Percentiles rank a stretch among this genome's conserved stretches.
These are phyloP conservation scores for Aphelocoma californica DNA, from an alignment of 2,797 vertebrate genomes.

Conservation along the genomic window DNA sequence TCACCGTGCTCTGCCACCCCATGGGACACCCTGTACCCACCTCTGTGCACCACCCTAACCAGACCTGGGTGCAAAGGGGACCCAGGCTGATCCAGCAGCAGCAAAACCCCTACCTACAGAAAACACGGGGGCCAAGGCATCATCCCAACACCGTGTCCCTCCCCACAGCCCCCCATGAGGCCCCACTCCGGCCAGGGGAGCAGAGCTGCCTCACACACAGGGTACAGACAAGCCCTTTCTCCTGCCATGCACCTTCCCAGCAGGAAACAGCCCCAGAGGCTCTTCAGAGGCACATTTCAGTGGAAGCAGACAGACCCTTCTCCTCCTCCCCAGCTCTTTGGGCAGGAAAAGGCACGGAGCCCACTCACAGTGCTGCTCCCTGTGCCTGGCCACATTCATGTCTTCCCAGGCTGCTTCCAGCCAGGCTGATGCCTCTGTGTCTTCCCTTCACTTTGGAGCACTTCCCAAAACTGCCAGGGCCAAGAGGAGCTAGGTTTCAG, in stretches of 20 bases:
- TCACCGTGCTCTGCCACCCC: neutral
- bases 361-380: neutral
- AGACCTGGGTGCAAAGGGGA: neutral
- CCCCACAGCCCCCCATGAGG: neutral
- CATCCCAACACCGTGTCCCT: rapidly evolving
- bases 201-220: rapidly evolving
- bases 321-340: neutral
- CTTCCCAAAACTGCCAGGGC: neutral
- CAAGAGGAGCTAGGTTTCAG: rapidly evolving
- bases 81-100: neutral
- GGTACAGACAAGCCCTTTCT: neutral
- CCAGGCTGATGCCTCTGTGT: neutral
- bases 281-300: neutral
- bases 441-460: neutral
- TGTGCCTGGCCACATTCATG: rapidly evolving
- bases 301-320: neutral
- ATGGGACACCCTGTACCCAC: rapidly evolving
- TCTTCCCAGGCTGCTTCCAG: neutral
- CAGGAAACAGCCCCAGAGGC: neutral
- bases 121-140: neutral
- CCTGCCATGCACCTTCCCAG: neutral
- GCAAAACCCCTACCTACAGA: neutral
- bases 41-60: no score
- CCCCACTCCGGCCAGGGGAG: rapidly evolving
- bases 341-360: neutral